Conservation (phyloP, 2,888 invertebrate species). For the Calephelis perditalis region DNA sequence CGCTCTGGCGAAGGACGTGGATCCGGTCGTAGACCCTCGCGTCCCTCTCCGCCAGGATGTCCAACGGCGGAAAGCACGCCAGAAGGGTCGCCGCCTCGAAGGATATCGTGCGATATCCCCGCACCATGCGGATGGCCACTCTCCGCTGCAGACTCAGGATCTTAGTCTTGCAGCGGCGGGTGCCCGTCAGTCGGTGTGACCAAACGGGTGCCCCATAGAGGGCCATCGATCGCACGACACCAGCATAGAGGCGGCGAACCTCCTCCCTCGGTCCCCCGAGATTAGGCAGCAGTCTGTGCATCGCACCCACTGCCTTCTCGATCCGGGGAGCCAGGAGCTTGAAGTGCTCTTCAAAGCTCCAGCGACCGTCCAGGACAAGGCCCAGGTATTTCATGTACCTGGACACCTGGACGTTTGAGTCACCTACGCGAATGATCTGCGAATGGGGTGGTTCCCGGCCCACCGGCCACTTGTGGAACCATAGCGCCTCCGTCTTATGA, state of each 20-base stretch:
- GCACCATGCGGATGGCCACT: conserved; percentile 11
- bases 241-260: conserved; percentile 6
- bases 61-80: conserved; percentile 23
- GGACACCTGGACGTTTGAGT: conserved; percentile 9
- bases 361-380: conserved; percentile 21
- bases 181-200: background rate
- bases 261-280: conserved; percentile 10
- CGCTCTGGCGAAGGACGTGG: background rate
- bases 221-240: conserved; percentile 9
- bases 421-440: conserved; percentile 16
- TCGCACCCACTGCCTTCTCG: conserved; percentile 17
- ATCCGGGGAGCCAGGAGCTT: conserved; percentile 16
- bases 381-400: conserved; percentile 20
- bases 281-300: conserved; percentile 19
- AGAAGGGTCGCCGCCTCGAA: conserved; percentile 22
- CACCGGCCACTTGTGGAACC: conserved; percentile 20
- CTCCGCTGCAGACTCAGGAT: conserved; percentile 11
- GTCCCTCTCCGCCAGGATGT: conserved; percentile 26
- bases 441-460: conserved; percentile 14
- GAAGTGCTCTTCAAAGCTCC: conserved; percentile 22
- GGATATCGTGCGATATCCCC: conserved; percentile 22
- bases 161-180: conserved; percentile 13
- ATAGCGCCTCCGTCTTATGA: conserved; percentile 25
- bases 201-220: background rate
- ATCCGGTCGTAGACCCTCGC: conserved; percentile 5